These are phyloP conservation scores for Amblyopsis hoosieri DNA, from an alignment of 2,797 vertebrate species.

Conservation along the genomic window DNA sequence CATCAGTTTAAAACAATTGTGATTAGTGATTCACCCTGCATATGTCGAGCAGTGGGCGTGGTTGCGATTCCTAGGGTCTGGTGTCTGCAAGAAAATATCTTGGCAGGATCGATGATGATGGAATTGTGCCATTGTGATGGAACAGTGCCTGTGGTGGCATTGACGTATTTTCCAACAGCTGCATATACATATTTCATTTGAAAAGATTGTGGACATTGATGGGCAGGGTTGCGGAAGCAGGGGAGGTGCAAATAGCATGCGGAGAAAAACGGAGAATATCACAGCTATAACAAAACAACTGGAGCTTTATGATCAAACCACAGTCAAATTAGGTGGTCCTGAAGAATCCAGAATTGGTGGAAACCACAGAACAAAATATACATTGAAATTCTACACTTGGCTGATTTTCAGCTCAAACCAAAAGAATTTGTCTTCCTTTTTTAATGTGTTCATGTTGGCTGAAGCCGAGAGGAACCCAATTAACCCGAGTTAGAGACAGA, in stretches of 20 bases:
- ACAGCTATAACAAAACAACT: no score
- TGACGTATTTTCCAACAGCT: not conserved
- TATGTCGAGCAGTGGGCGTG: no score
- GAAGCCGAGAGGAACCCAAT: slow-evolving; percentile 78
- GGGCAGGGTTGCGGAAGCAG: no score
- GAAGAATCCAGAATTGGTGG: not conserved
- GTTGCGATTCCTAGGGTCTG: not conserved
- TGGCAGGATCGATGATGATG: not conserved
- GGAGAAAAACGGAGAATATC: no score
- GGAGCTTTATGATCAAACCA: no score
- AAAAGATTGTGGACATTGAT: not conserved
- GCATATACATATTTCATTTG: not conserved
- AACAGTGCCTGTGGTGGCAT: not conserved
- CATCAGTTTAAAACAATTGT: no score
- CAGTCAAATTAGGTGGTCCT: not conserved
- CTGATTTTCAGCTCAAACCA: slow-evolving; percentile 56
- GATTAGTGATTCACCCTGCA: no score
- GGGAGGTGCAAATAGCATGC: no score
- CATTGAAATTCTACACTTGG: slow-evolving; percentile 56
- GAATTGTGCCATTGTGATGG: not conserved
- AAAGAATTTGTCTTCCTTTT: slow-evolving; percentile 51
- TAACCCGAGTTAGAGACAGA: slow-evolving; percentile 77
- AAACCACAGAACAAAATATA: slow-evolving; percentile 24
- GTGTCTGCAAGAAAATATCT: not conserved
- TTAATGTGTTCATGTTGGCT: slow-evolving; percentile 52